These are phyloP conservation scores for Connochaetes taurinus DNA, from an alignment of 2,113 vertebrate genomes.

Conservation along the genomic window DNA sequence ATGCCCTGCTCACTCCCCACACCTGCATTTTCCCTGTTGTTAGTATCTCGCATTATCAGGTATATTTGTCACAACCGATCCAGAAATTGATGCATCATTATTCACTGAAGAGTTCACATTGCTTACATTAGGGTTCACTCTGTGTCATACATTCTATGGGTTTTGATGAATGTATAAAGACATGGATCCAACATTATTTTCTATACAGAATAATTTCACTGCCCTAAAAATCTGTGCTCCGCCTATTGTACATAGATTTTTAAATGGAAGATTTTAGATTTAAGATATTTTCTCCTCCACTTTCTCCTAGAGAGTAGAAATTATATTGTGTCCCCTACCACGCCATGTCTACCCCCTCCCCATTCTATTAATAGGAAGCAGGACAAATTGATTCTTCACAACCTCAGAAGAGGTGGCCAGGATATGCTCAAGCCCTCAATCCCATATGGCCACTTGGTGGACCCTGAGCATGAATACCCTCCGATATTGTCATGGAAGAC, in stretches of 20 bases:
- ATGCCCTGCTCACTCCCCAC: neutral
- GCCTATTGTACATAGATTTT: neutral
- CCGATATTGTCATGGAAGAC: neutral
- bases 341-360: neutral
- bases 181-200: neutral
- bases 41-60: neutral
- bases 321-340: neutral
- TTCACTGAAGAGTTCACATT: neutral
- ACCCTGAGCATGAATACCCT: too few relatives aligned
- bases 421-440: neutral
- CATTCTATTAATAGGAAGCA: neutral
- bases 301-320: neutral
- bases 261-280: neutral
- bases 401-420: neutral
- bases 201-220: neutral
- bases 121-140: neutral
- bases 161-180: neutral
- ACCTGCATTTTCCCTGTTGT: neutral
- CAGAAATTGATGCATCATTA: neutral
- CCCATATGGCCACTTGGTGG: too few relatives aligned
- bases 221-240: neutral
- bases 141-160: neutral
- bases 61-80: neutral
- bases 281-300: neutral
- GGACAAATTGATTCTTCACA: neutral